Base-by-base conservation (phyloP, 2,113 vertebrate species). In the Campylomormyrus numenius region DNA sequence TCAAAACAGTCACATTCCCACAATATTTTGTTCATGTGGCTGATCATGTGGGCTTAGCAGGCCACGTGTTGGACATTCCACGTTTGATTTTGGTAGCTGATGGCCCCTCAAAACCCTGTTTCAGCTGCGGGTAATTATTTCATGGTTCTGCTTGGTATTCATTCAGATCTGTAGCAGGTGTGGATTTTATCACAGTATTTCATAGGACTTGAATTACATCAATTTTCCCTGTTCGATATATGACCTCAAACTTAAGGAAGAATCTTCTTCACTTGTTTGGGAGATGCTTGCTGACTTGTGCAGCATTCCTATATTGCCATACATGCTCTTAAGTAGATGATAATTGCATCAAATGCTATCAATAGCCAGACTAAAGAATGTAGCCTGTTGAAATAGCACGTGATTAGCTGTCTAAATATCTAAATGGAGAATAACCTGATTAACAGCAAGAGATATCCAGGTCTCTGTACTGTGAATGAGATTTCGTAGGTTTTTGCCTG, bases 1-100 rank as follows among this genome's bases (percentile, higher is more conserved):
- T 89, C 89, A 24, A 13, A 85, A 49, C 31, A 39, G 24, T 66
- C 19, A 15, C 89, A 89, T 89, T 89, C 89, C 52, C 10, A 35
- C 39, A 24, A 89, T 62, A 39, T 85, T 89, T 62, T 35, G 24
- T 45, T 62, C 77, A 62, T 80, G 50, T 53, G 80, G 10, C 56
- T 85, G 49, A 48, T 85, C 80, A 85, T 85, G 80, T 85, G 89
- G 13, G 7, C 42, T 52, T 42, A 21, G 31, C 49, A 53, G 17
- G 1, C 46, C 49, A 53, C 70, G 27, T 84, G 89, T 5, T 39
- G 89, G 6, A 49, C 88, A 89, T 89, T 89, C 88, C 88, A 42
- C 11, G 3, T 39, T 31, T 31, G 70, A 89, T 49, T 24, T 27
- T 45, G 56, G 46, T 9, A 50, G 58, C 17, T 42, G 70, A 89